Base-by-base conservation (phyloP, 2,888 invertebrate species). In the Drosophila greeni region DNA sequence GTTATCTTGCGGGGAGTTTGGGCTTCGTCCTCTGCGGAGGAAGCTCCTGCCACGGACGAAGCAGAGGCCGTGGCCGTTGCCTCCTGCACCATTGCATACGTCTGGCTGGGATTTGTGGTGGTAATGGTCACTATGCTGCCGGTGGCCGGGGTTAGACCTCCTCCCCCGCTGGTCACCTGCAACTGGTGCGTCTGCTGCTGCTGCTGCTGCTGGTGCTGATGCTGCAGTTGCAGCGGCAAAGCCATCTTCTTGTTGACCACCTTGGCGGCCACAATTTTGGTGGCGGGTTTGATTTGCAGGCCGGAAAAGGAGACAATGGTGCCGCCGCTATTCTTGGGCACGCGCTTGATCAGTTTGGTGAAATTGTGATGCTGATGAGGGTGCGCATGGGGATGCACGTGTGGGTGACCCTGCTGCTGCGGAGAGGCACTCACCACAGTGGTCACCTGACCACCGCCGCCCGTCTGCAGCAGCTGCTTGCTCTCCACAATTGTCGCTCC, bases 91-190 rank as follows among this genome's bases (percentile, higher is more conserved):
- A 72, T 79, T 45, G 66, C 64, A 42, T 59, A 85, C n/a, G 80
- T 82, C 55, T 73, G 80, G 39, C 75, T 83, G 9, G 75, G 61
- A 66, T 82, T 86, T 8, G 75, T 79, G 56, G 78, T 79, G 12
- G 82, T 85, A 51, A 86, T 87, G 26, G 86, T 86, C 7, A 86
- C 82, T 91, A 91, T 66, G 89, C 91, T 78, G 91, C 92, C 80
- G 0, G 92, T 92, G 14, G 91, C 79, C 72, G 91, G 91, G 0
- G 91, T 87, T 18, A 85, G 56, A 42, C n/a, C n/a, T n/a, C n/a
- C 85, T 76, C 6, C 43, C 49, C 48, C 59, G 57, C 49, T 52
- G 49, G 56, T 76, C 11, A 65, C 75, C 40, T 78, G 78, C 18
- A 70, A 47, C 49, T 76, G 74, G 5, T 53, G 65, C 14, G 31